phyloP scores from a whole-genome alignment of 1,140 invertebrate genomes.

The Drosophila saltans region DNA sequence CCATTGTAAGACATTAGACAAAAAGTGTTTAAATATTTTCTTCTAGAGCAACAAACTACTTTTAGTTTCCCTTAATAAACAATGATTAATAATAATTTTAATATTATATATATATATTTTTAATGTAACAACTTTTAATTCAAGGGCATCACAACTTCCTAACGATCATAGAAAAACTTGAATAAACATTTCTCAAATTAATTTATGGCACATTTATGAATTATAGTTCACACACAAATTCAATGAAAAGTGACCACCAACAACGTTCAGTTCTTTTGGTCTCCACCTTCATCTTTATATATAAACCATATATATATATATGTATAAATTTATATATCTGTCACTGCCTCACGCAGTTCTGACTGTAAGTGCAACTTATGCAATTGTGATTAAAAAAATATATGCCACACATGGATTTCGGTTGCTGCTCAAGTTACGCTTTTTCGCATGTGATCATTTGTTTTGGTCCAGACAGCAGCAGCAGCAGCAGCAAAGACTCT shows the following conservation, averaged over 20 bases:
- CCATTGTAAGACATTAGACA: no score
- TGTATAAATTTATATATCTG: background rate
- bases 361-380: conserved; percentile 47
- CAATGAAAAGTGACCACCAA: conserved; percentile 67
- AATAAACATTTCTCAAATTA: background rate
- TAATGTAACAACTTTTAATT: no score
- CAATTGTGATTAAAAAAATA: conserved; percentile 71
- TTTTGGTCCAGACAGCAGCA: conserved; percentile 67
- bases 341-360: conserved; percentile 18
- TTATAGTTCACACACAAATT: conserved; percentile 71
- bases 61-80: no score
- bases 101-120: no score
- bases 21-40: no score
- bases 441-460: conserved; percentile 75
- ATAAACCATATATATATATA: background rate
- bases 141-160: background rate
- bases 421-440: conserved; percentile 72
- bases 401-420: conserved; percentile 44
- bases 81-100: no score
- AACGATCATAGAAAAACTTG: no score
- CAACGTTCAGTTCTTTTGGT: conserved; percentile 55
- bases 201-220: conserved; percentile 46
- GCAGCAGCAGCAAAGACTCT: conserved; percentile 50
- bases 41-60: no score
- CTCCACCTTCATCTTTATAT: conserved; percentile 37